Evolutionary conservation across 2,113 vertebrate genomes (phyloP), one percentile per base, ranked within the genome.

Genomic region (Pleuronectes platessa): DNA sequence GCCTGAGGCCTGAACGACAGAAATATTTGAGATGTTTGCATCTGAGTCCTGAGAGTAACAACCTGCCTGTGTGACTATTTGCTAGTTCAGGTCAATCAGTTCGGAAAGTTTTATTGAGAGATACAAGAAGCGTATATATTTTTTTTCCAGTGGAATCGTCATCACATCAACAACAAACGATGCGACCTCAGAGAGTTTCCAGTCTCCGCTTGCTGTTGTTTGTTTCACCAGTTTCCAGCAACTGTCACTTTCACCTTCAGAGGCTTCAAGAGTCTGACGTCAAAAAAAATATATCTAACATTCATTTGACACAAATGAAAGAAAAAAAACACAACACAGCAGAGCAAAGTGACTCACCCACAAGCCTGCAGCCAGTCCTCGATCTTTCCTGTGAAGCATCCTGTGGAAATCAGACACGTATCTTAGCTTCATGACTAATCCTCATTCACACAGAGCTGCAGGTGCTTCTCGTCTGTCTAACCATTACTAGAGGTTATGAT

Each of bases 311-410:
- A 49, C 12, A 61, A 70, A 51, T 7, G 31, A 15, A 68, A 24
- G 51, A 24, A 24, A 24, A 56, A 70, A 56, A 74, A 79, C 68
- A 60, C 13, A 59, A 7, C 18, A 2, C 11, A 24, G 55, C 3
- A 37, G 14, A 54, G 51, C 20, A 2, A 62, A 59, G 1, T 71
- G 21, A 93, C 95, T 95, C 90, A 96, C 96, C 95, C 93, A 56
- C 94, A 95, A 35, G 86, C 65, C 62, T 84, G 89, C 58, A 96
- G 94, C 95, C 95, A 95, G 74, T 65, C 92, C 89, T 93, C 93
- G 68, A 95, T 94, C 86, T 95, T 95, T 91, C 92, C 92, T 67
- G 82, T 78, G 67, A 87, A 66, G 83, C 90, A 93, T 78, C 93
- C 95, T 96, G 92, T 87, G 79, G 89, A 93, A 86, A 93, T 60